Conservation (phyloP, 2,797 vertebrate species). For the Microchirus variegatus region DNA sequence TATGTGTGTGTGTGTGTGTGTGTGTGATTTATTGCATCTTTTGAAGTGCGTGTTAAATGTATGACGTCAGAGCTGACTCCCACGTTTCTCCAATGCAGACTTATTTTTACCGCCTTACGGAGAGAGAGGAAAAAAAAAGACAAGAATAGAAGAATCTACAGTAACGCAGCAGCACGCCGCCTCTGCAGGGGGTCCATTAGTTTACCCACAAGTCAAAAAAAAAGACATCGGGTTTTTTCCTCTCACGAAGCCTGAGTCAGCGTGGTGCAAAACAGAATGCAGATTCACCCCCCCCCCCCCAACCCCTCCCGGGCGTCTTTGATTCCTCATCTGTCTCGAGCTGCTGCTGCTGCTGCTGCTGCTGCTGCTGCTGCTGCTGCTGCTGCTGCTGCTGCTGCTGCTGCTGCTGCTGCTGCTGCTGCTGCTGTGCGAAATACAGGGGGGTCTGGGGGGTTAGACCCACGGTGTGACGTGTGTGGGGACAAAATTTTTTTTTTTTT, state of each 20-base stretch:
- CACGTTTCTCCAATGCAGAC: constrained; percentile 28
- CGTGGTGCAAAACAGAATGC: constrained; percentile 47
- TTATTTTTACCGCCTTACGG: background rate
- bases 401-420: no score
- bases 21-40: constrained; percentile 35
- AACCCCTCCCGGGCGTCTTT: constrained; percentile 32
- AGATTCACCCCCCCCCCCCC: constrained; percentile 29
- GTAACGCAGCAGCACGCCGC: constrained; percentile 33
- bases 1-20: constrained; percentile 8
- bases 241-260: constrained; percentile 50
- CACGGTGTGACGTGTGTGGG: no score
- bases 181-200: constrained; percentile 55
- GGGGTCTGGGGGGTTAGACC: no score
- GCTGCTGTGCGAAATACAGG: no score
- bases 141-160: constrained; percentile 41
- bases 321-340: constrained; percentile 52
- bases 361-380: no score
- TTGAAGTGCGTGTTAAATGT: constrained; percentile 19
- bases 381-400: no score
- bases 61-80: constrained; percentile 33
- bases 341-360: constrained; percentile 15
- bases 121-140: constrained; percentile 32
- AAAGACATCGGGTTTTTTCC: background rate
- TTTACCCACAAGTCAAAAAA: constrained; percentile 55
- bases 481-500: no score